Evolutionary conservation across 2,113 vertebrate genomes (phyloP).

Genomic region (Lasiurus borealis): DNA sequence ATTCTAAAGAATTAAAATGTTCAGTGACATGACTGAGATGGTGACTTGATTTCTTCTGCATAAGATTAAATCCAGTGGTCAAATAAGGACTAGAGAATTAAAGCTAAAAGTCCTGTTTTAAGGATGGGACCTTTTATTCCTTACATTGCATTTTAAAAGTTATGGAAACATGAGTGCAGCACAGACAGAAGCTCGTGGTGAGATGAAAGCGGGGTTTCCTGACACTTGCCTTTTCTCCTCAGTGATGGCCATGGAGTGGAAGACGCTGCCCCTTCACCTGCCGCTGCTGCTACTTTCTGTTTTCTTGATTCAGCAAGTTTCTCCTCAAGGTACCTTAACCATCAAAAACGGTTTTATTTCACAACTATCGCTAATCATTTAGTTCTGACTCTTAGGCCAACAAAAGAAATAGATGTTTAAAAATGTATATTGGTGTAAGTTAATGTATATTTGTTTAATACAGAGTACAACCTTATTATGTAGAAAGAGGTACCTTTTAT

Average conservation of each 20-base stretch:
- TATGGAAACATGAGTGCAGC: background rate
- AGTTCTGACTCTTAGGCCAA: background rate
- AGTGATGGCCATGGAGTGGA: conserved; percentile 83
- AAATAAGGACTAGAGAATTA: conserved; percentile 5
- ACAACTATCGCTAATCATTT: background rate
- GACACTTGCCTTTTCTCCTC: conserved; percentile 55
- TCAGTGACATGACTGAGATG: background rate
- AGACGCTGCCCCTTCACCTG: conserved; percentile 70
- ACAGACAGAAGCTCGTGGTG: background rate
- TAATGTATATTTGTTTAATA: background rate
- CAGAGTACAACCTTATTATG: background rate
- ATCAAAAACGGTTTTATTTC: background rate
- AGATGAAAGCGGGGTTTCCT: conserved; percentile 34
- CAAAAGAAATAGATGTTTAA: background rate
- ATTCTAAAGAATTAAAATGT: background rate
- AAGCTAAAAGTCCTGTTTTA: background rate
- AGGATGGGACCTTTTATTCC: background rate
- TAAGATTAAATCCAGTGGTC: background rate
- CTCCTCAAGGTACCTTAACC: conserved; percentile 87
- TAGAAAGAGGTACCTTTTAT: background rate
- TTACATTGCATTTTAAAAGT: conserved; percentile 34
- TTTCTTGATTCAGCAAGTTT: conserved; percentile 80
- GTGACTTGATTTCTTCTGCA: background rate
- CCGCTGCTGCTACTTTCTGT: conserved; percentile 79
- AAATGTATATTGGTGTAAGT: background rate